phyloP scores from a whole-genome alignment of 2,888 invertebrate genomes.

The Athalia circularis region DNA sequence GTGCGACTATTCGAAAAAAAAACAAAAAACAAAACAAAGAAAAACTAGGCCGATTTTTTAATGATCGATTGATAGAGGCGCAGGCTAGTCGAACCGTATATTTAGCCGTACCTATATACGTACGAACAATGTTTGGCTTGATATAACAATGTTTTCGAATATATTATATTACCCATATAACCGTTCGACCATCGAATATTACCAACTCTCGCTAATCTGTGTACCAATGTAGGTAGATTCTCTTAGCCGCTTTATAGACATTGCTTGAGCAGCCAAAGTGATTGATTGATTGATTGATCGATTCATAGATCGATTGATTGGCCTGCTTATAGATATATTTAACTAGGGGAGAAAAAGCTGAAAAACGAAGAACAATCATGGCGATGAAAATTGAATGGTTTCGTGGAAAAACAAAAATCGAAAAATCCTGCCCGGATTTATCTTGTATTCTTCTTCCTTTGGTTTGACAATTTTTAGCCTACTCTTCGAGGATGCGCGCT shows the following conservation, averaged over 20 bases:
- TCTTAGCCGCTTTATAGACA: constrained; percentile 39
- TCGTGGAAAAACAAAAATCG: background rate
- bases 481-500: no score
- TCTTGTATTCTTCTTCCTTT: background rate
- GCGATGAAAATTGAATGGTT: background rate
- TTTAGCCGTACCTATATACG: background rate
- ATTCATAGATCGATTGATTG: background rate
- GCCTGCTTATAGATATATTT: background rate
- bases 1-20: background rate
- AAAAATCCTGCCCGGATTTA: background rate
- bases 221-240: constrained; percentile 40
- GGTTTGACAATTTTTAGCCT: background rate
- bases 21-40: no score
- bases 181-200: constrained; percentile 45
- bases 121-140: constrained; percentile 42
- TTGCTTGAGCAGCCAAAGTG: constrained; percentile 19
- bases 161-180: constrained; percentile 45
- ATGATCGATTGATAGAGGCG: constrained; percentile 21
- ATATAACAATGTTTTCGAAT: constrained; percentile 44
- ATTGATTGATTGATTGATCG: constrained; percentile 33
- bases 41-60: constrained; percentile 29
- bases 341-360: background rate
- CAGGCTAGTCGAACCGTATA: constrained; percentile 8
- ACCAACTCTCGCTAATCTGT: constrained; percentile 45
- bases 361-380: background rate